Conservation (phyloP, 2,797 vertebrate species). For the Chiroxiphia lanceolata region DNA sequence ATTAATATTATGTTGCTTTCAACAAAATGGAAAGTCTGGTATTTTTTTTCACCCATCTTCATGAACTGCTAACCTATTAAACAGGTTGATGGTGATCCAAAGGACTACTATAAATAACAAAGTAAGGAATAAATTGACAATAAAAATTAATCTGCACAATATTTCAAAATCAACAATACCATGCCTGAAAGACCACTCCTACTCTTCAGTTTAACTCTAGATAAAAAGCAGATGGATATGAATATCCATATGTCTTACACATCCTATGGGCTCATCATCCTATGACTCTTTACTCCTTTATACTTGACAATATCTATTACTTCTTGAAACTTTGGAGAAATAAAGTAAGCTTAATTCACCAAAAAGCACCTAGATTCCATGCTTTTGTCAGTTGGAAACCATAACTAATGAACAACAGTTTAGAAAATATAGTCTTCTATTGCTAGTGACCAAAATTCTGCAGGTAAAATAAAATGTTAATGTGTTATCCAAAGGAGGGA, state of each 20-base stretch:
- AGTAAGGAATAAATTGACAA: neutral
- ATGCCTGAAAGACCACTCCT: neutral
- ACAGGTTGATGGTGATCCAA: neutral
- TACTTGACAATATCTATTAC: neutral
- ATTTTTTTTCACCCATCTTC: neutral
- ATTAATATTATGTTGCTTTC: neutral
- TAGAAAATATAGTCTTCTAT: neutral
- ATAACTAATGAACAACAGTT: neutral
- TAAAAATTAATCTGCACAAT: neutral
- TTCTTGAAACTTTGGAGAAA: neutral
- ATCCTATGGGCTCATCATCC: neutral
- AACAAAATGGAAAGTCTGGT: neutral
- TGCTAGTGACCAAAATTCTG: neutral
- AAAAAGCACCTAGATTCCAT: neutral
- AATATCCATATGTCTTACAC: neutral
- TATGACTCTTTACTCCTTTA: neutral
- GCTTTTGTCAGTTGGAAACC: neutral
- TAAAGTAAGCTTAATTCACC: neutral
- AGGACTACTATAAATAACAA: neutral
- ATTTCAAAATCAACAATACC: neutral
- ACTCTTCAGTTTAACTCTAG: neutral
- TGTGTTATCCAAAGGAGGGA: neutral
- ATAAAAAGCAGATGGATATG: neutral
- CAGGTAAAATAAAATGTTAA: neutral
- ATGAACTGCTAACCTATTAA: neutral